Percentiles rank a stretch among this genome's conserved stretches.
These are phyloP conservation scores for Epinotia bilunana DNA, from an alignment of 2,888 invertebrate genomes.

Conservation along the genomic window DNA sequence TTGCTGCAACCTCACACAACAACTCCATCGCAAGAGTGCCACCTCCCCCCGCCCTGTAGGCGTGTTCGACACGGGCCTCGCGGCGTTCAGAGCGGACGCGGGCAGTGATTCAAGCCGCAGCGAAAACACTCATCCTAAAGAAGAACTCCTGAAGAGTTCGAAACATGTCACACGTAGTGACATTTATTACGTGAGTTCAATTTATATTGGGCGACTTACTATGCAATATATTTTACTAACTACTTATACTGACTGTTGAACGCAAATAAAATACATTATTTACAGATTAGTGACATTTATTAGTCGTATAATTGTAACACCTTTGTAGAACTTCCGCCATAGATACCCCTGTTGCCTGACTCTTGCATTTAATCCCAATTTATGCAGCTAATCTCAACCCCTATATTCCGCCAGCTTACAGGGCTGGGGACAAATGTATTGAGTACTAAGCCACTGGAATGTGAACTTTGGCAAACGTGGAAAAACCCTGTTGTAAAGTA, in stretches of 20 bases:
- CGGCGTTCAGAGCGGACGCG: no score
- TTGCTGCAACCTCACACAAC: no score
- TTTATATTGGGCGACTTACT: no score
- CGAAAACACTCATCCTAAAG: no score
- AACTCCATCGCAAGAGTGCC: no score
- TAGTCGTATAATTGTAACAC: neutral
- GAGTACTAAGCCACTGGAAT: constrained; percentile 1
- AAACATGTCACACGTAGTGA: no score
- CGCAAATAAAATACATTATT: constrained; percentile 9
- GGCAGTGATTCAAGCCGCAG: no score
- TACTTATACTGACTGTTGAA: neutral
- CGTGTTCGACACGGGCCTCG: no score
- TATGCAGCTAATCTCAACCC: constrained; percentile 30
- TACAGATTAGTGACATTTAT: constrained; percentile 13
- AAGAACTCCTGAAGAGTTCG: no score
- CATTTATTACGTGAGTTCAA: no score
- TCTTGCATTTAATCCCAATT: constrained; percentile 24
- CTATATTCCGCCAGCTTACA: constrained; percentile 2
- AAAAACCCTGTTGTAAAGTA: neutral
- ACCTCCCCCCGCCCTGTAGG: no score
- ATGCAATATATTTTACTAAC: no score
- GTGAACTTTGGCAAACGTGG: neutral
- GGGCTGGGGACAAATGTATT: neutral
- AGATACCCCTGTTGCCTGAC: neutral
- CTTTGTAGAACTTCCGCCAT: constrained; percentile 5